phyloP scores from a whole-genome alignment of 2,797 vertebrate species.

The Lates japonicus region DNA sequence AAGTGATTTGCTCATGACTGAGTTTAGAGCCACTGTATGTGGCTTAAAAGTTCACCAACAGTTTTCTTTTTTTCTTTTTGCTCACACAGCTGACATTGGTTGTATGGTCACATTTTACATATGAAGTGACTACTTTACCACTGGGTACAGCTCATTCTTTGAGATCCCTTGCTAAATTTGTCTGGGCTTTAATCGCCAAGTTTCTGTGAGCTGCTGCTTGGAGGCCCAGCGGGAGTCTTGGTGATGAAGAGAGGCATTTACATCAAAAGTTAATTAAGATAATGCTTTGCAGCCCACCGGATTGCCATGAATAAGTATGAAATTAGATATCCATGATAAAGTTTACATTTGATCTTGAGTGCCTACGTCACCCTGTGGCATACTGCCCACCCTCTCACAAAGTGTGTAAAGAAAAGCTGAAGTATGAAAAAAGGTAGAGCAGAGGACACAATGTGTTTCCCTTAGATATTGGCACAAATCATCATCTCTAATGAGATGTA shows the following conservation, averaged over 20 bases:
- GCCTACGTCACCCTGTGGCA: slow-evolving; percentile 15
- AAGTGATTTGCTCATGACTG: background rate
- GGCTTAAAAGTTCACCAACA: background rate
- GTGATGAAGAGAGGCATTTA: slow-evolving; percentile 53
- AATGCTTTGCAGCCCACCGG: slow-evolving; percentile 40
- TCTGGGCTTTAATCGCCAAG: slow-evolving; percentile 19
- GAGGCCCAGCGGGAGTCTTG: slow-evolving; percentile 35
- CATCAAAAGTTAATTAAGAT: slow-evolving; percentile 69
- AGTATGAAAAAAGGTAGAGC: background rate
- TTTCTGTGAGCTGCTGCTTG: slow-evolving; percentile 25
- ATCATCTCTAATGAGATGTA: background rate
- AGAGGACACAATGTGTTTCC: background rate
- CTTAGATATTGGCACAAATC: background rate
- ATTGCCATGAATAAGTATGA: slow-evolving; percentile 33
- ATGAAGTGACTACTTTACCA: slow-evolving; percentile 10
- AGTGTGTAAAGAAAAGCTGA: background rate
- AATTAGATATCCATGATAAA: slow-evolving; percentile 54
- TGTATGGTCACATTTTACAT: slow-evolving; percentile 14
- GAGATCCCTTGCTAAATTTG: slow-evolving; percentile 36
- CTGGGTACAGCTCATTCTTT: slow-evolving; percentile 11
- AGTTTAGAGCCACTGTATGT: background rate
- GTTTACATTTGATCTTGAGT: slow-evolving; percentile 46
- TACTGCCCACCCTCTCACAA: background rate
- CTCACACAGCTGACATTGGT: background rate
- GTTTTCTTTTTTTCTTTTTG: background rate